These are phyloP conservation scores for Araneus ventricosus DNA, from an alignment of 1,140 invertebrate species.

Conservation along the genomic window DNA sequence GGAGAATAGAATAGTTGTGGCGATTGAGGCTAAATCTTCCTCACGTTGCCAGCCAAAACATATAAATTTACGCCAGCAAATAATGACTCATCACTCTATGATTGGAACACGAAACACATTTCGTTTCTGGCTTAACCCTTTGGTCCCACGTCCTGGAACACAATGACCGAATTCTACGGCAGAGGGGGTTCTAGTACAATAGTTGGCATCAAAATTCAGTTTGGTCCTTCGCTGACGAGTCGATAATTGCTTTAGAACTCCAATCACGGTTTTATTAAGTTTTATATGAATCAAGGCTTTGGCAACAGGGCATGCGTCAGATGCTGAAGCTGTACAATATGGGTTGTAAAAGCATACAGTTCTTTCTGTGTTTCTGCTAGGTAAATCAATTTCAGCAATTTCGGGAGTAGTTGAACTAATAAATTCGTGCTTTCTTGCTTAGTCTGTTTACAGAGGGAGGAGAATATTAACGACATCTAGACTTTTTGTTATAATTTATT, in stretches of 20 bases:
- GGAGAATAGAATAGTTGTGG: background rate
- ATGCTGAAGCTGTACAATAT: background rate
- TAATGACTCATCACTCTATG: background rate
- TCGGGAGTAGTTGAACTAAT: too few relatives aligned
- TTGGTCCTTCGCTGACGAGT: background rate
- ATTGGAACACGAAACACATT: conserved; percentile 21
- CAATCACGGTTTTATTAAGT: conserved; percentile 20
- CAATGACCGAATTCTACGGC: background rate
- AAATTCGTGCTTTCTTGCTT: too few relatives aligned
- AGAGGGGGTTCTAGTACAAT: background rate
- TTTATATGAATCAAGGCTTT: background rate
- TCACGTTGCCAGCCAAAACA: background rate
- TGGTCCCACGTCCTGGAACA: background rate
- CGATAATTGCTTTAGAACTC: conserved; percentile 21
- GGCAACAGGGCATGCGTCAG: background rate
- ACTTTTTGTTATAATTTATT: too few relatives aligned
- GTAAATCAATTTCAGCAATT: too few relatives aligned
- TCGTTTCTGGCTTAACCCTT: background rate
- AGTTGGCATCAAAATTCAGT: conserved; percentile 6
- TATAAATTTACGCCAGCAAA: background rate
- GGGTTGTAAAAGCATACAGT: background rate
- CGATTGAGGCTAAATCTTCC: background rate
- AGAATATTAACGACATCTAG: too few relatives aligned
- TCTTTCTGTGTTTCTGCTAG: background rate
- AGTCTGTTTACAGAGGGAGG: too few relatives aligned